Conservation (phyloP, 23 tunicate genomes). For the Halocynthia aurantium region DNA sequence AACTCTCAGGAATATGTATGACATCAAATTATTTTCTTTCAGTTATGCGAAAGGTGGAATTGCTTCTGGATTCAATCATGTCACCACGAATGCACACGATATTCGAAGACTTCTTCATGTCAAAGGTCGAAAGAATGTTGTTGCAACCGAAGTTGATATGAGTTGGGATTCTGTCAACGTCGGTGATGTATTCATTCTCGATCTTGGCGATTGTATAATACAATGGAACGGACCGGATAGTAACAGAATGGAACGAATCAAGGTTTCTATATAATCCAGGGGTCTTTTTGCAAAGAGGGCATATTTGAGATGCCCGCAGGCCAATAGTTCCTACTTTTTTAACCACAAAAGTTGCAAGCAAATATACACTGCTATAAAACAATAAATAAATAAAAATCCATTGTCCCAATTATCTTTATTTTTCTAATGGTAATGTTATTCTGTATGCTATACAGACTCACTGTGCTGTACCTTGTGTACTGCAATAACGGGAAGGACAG, state of each 20-base stretch:
- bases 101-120: slow-evolving; percentile 82
- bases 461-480: too few relatives aligned
- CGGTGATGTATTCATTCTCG: slow-evolving; percentile 97
- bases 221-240: slow-evolving; percentile 98
- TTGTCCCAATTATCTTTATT: too few relatives aligned
- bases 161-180: slow-evolving; percentile 86
- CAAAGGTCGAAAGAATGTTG: slow-evolving; percentile 84
- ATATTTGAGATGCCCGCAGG: too few relatives aligned
- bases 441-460: too few relatives aligned
- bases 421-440: too few relatives aligned
- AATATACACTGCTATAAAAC: too few relatives aligned
- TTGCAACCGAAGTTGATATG: slow-evolving; percentile 75
- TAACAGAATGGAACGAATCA: slow-evolving; percentile 81
- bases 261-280: slow-evolving; percentile 30
- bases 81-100: slow-evolving; percentile 72
- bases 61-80: slow-evolving; percentile 87
- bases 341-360: too few relatives aligned
- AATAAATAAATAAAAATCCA: too few relatives aligned
- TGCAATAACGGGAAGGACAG: too few relatives aligned
- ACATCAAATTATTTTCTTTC: background rate
- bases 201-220: slow-evolving; percentile 76
- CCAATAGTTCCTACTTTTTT: too few relatives aligned
- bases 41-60: slow-evolving; percentile 96
- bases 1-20: too few relatives aligned
- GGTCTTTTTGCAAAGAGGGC: too few relatives aligned